Percentiles rank a stretch among this genome's conserved stretches.
phyloP scores from a whole-genome alignment of 2,888 invertebrate species.

The Muschampia plurimacula region DNA sequence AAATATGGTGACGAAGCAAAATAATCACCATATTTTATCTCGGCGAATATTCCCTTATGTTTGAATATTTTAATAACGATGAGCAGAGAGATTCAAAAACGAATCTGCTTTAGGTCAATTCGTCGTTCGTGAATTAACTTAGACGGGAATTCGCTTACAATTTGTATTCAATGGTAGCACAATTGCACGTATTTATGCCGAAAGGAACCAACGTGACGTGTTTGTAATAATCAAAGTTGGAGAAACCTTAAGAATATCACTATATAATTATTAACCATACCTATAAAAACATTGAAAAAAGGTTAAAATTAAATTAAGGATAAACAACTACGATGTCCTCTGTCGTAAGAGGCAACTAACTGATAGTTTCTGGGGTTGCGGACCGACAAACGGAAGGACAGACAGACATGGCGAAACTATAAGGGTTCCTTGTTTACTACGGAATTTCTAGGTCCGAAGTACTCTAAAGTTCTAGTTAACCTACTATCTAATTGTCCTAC shows the following conservation, averaged over 20 bases:
- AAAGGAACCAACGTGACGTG: constrained; percentile 7
- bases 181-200: constrained; percentile 13
- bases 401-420: too few species aligned
- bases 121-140: constrained; percentile 65
- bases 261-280: neutral
- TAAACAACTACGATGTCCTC: too few species aligned
- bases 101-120: constrained; percentile 56
- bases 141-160: constrained; percentile 70
- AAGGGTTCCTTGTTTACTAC: too few species aligned
- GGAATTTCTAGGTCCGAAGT: too few species aligned
- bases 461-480: too few species aligned
- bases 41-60: constrained; percentile 1
- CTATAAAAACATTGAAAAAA: too few species aligned
- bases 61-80: constrained; percentile 30
- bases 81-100: constrained; percentile 20
- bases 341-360: too few species aligned
- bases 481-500: too few species aligned
- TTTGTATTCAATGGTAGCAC: constrained; percentile 62
- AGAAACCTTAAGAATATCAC: neutral
- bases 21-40: constrained; percentile 10
- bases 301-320: too few species aligned
- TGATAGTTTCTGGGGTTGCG: too few species aligned
- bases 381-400: too few species aligned
- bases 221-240: neutral
- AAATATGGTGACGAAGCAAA: constrained; percentile 1